These are phyloP conservation scores for Neoitamus cyanurus DNA, from an alignment of 2,888 invertebrate genomes.

Conservation along the genomic window DNA sequence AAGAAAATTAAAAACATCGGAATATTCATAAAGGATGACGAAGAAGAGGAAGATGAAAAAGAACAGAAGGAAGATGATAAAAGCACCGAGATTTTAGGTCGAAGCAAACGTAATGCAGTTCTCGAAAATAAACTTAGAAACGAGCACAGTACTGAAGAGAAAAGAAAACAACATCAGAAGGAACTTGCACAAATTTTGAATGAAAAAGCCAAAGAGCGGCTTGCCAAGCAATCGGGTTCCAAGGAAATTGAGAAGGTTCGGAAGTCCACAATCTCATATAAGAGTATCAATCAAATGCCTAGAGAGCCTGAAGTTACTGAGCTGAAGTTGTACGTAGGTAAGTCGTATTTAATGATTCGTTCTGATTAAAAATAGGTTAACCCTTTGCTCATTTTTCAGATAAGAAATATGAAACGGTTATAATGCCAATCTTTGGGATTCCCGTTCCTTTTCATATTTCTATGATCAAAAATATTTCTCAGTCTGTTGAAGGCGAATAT, in stretches of 20 bases:
- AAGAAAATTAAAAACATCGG: slow-evolving; percentile 96
- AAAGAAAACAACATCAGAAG: slow-evolving; percentile 95
- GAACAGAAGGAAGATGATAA: slow-evolving; percentile 79
- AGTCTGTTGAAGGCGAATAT: slow-evolving; percentile 98
- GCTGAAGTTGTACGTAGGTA: slow-evolving; percentile 93
- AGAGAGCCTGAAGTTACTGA: slow-evolving; percentile 92
- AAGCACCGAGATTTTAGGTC: slow-evolving; percentile 64
- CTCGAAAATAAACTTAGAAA: slow-evolving; percentile 93
- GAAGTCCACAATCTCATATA: slow-evolving; percentile 96
- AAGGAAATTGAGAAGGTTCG: slow-evolving; percentile 89
- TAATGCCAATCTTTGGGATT: slow-evolving; percentile 94
- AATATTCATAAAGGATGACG: slow-evolving; percentile 92
- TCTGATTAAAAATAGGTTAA: neutral
- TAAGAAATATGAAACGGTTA: slow-evolving; percentile 97
- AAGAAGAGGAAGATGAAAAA: slow-evolving; percentile 83
- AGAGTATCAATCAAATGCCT: slow-evolving; percentile 91
- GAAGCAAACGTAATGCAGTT: slow-evolving; percentile 88
- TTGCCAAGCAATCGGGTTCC: slow-evolving; percentile 87
- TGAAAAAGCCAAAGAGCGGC: slow-evolving; percentile 89
- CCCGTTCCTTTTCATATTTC: slow-evolving; percentile 99
- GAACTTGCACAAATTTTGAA: slow-evolving; percentile 92
- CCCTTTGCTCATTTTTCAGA: slow-evolving; percentile 70
- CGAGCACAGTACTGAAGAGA: slow-evolving; percentile 96
- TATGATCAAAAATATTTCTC: slow-evolving; percentile 98
- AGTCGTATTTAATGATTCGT: slow-evolving; percentile 61